A percentile compares a stretch with the other conserved stretches of the same genome.
These are phyloP conservation scores for Cataglyphis livida DNA, from an alignment of 2,888 invertebrate species.

Conservation along the genomic window DNA sequence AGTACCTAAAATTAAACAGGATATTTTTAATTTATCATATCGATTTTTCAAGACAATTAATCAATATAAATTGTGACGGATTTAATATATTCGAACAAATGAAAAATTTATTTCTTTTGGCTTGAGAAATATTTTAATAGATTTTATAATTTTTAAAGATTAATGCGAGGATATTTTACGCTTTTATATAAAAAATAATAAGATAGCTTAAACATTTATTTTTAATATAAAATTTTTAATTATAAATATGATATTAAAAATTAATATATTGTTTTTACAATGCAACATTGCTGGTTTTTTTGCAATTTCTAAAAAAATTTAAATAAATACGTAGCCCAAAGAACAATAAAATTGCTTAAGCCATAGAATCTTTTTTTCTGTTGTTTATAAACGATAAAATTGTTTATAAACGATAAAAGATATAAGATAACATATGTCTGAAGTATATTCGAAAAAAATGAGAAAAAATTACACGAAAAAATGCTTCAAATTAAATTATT, in stretches of 20 bases:
- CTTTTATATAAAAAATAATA: not conserved
- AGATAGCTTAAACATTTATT: not conserved
- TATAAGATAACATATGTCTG: not conserved
- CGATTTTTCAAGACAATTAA: not conserved
- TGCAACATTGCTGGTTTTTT: too few species aligned
- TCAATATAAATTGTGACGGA: not conserved
- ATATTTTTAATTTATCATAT: not conserved
- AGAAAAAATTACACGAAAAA: not conserved
- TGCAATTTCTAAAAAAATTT: too few species aligned
- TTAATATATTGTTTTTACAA: not conserved
- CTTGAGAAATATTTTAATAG: not conserved
- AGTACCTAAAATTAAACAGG: conserved; percentile 5
- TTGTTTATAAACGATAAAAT: not conserved
- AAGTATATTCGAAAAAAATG: not conserved
- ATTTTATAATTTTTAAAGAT: not conserved
- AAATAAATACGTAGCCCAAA: too few species aligned
- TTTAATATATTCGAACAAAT: not conserved
- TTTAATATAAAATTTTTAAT: not conserved
- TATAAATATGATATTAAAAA: not conserved
- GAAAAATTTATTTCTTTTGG: not conserved
- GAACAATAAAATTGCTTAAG: too few species aligned
- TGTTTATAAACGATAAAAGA: not conserved
- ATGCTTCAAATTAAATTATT: not conserved
- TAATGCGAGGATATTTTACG: not conserved
- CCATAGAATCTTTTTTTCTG: not conserved